Evolutionary conservation across 2,888 invertebrate species (phyloP).

Genomic region (Pterostichus niger): DNA sequence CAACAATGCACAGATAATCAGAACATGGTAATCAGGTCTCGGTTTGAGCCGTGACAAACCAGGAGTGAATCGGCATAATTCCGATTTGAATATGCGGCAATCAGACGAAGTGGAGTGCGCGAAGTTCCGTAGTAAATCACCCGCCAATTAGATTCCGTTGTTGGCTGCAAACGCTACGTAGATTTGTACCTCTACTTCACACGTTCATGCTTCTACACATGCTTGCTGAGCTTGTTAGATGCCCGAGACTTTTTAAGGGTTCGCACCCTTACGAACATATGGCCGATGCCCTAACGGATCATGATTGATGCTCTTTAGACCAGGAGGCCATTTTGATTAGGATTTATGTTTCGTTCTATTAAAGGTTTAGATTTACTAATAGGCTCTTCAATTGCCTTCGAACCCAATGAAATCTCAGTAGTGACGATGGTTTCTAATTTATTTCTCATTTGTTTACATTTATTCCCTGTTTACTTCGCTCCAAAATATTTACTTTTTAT

Average conservation of each 20-base stretch:
- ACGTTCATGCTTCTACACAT: constrained; percentile 14
- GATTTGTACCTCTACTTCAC: constrained; percentile 25
- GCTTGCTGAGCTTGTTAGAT: constrained; percentile 10
- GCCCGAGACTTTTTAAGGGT: constrained; percentile 13
- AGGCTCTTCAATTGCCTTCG: constrained; percentile 7
- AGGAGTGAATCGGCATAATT: constrained; percentile 57
- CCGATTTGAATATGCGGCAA: constrained; percentile 63
- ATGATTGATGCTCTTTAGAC: constrained; percentile 29
- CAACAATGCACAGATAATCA: constrained; percentile 42
- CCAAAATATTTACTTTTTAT: no score
- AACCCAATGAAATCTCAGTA: constrained; percentile 5
- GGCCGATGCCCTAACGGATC: constrained; percentile 20
- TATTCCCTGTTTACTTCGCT: neutral
- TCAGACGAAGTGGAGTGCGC: constrained; percentile 43
- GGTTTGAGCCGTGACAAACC: constrained; percentile 54
- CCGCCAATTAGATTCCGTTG: constrained; percentile 60
- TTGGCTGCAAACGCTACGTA: constrained; percentile 34
- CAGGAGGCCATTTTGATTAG: constrained; percentile 57
- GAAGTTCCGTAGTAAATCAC: constrained; percentile 45
- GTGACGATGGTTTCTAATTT: constrained; percentile 16
- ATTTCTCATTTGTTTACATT: constrained; percentile 39
- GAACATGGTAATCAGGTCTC: constrained; percentile 47
- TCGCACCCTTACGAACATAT: constrained; percentile 19
- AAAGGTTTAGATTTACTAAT: constrained; percentile 18
- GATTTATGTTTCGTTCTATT: constrained; percentile 31